Evolutionary conservation across 2,113 vertebrate species (phyloP).

Genomic region (Tetrao urogallus): DNA sequence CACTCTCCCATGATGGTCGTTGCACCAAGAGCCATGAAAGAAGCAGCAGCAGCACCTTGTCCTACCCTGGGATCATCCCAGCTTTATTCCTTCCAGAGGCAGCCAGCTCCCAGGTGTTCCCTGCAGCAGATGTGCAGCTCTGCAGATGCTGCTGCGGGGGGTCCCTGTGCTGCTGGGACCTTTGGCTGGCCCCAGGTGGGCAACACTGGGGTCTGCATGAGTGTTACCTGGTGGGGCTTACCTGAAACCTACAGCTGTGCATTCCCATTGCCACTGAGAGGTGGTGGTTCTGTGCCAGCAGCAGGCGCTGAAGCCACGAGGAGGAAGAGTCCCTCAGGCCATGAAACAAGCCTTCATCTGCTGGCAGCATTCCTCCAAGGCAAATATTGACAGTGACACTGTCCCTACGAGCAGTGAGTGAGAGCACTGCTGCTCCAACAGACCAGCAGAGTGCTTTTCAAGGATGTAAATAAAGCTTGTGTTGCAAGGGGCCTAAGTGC

Average conservation of each 20-base stretch:
- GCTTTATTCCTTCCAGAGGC: neutral
- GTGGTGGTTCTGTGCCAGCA: neutral
- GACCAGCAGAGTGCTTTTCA: neutral
- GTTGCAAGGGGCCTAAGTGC: neutral
- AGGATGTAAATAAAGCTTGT: neutral
- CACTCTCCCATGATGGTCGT: rapidly evolving
- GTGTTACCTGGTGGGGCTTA: neutral
- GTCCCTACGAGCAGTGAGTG: neutral
- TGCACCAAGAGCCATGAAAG: neutral
- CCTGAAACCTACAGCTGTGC: rapidly evolving
- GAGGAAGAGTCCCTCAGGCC: neutral
- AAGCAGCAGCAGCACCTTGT: neutral
- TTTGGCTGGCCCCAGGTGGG: too few relatives aligned
- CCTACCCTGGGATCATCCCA: rapidly evolving
- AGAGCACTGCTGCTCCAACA: neutral
- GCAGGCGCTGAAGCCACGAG: neutral
- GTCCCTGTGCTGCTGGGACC: neutral
- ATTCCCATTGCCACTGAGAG: neutral
- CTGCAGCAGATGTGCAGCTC: rapidly evolving
- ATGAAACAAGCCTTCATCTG: neutral
- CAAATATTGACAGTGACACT: neutral
- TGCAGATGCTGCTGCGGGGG: rapidly evolving
- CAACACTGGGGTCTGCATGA: neutral
- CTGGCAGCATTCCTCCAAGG: neutral
- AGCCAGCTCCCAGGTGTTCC: neutral